Conservation (phyloP, 2,113 vertebrate species). For the Oreocharis arfaki region DNA sequence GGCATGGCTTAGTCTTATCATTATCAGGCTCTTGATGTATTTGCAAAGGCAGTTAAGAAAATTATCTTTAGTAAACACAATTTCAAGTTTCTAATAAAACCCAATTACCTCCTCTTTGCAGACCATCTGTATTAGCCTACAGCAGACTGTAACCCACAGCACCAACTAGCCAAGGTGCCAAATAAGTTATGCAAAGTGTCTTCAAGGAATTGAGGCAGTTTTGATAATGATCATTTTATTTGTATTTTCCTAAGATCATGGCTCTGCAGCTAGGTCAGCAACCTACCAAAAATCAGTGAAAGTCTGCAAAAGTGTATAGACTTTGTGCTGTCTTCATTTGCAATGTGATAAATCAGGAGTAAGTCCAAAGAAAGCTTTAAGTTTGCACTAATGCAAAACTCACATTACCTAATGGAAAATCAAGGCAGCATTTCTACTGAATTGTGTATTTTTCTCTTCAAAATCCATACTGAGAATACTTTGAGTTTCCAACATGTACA, state of each 20-base stretch:
- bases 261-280: not conserved
- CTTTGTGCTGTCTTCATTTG: not conserved
- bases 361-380: not conserved
- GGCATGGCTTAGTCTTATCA: not conserved
- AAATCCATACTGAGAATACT: not conserved
- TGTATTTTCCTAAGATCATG: not conserved
- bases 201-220: not conserved
- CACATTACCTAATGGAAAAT: not conserved
- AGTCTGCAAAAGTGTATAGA: not conserved
- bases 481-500: not conserved
- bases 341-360: not conserved
- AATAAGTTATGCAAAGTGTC: not conserved
- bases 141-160: not conserved
- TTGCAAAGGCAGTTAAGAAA: constrained; percentile 15
- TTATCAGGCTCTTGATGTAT: not conserved
- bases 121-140: not conserved
- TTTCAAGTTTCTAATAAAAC: not conserved
- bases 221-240: not conserved
- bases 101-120: not conserved
- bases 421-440: not conserved
- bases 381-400: not conserved
- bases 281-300: not conserved
- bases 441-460: not conserved
- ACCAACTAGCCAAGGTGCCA: not conserved
- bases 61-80: not conserved